Conservation (phyloP, 2,113 vertebrate species). For the Sapayoa aenigma region DNA sequence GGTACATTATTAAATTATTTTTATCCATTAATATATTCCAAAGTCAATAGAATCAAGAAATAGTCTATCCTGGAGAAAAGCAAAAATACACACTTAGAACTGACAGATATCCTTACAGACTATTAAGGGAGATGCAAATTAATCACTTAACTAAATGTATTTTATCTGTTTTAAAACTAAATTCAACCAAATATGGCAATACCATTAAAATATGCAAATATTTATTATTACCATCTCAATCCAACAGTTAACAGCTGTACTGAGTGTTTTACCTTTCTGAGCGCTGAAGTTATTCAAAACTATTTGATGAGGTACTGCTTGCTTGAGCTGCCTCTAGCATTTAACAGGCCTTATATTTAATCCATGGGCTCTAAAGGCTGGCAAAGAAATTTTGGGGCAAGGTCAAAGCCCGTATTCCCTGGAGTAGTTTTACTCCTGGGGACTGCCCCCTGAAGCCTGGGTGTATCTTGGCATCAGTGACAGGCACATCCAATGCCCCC, state of each 20-base stretch:
- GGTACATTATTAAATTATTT: not conserved
- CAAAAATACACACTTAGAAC: not conserved
- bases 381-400: not conserved
- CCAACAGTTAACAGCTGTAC: not conserved
- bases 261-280: not conserved
- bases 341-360: not conserved
- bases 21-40: not conserved
- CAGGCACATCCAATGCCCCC: fast-evolving
- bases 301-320: not conserved
- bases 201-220: not conserved
- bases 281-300: not conserved
- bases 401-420: not conserved
- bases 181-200: not conserved
- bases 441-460: not conserved
- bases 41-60: not conserved
- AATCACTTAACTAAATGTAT: not conserved
- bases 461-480: not conserved
- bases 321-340: not conserved
- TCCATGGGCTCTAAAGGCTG: not conserved
- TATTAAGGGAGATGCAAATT: not conserved
- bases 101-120: not conserved
- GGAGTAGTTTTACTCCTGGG: not conserved
- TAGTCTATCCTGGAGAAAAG: not conserved
- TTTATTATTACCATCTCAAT: not conserved
- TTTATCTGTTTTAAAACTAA: not conserved